Base-by-base conservation (phyloP, 1,140 invertebrate genomes). In the Saxidomus purpurata region DNA sequence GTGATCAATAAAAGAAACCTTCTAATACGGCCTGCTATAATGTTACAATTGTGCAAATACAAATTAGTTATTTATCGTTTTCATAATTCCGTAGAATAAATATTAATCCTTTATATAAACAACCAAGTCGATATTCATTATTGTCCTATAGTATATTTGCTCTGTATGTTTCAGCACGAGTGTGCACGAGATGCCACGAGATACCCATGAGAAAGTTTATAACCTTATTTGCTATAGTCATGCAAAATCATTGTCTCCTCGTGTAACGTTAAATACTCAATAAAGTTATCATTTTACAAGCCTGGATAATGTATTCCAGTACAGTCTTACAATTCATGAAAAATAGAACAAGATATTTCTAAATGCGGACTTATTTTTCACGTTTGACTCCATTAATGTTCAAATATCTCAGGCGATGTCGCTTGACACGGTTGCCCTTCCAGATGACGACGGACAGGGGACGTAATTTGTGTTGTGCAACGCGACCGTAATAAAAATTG, bases 191-290 rank as follows among this genome's bases (percentile, higher is more conserved):
- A 19, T 71, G 67, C 38, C 34, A 71, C 22, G 1, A 40, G 67
- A 71, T 71, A 71, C 34, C 17, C 34, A 71, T 71, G 67, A 71
- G 67, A 71, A 71, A 71, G 67, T 38, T 36, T 22, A 71, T n/a
- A 17, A 59, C 15, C 28, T 63, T 28, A 28, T 63, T 28, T 4
- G 4, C 28, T n/a, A 63, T n/a, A 15, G 59, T 63, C 59, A 63
- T 63, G 25, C 28, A 28, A 63, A 9, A 1, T 28, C 8, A 63
- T 25, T 28, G 15, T n/a, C 59, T 63, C 28, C 15, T 4, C 15
- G 15, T 59, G 25, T 9, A 59, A 25, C 55, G 55, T 19, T n/a
- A n/a, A n/a, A n/a, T n/a, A n/a, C n/a, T n/a, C n/a, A n/a, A n/a
- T n/a, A n/a, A n/a, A n/a, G n/a, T n/a, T n/a, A n/a, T n/a, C n/a